Percentiles rank a stretch among this genome's conserved stretches.
Conservation (phyloP, 2,888 invertebrate species). For the Caenorhabditis wallacei region DNA sequence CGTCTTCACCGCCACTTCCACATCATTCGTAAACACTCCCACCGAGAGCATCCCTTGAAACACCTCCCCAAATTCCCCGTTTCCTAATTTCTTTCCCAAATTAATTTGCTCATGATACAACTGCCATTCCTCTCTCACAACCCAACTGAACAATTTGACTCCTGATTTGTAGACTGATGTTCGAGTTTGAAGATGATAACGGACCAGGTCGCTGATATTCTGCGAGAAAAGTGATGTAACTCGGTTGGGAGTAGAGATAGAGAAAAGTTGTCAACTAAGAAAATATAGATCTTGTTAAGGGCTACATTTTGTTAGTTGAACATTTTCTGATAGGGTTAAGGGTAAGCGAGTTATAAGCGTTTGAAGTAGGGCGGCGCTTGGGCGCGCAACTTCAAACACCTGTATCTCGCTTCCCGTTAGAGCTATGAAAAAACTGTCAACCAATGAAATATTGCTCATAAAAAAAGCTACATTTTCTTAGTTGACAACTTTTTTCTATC, state of each 20-base stretch:
- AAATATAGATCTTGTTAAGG: no score
- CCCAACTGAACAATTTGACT: constrained; percentile 54
- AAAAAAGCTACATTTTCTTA: no score
- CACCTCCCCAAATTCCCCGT: constrained; percentile 77
- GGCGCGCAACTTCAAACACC: no score
- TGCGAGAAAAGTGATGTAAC: constrained; percentile 34
- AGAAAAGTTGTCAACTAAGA: not conserved
- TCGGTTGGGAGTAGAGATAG: not conserved
- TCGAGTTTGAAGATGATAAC: constrained; percentile 68
- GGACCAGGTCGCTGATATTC: constrained; percentile 72
- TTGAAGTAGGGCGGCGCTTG: no score
- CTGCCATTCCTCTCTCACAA: constrained; percentile 73
- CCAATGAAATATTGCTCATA: no score
- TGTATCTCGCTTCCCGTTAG: no score
- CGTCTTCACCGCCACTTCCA: constrained; percentile 75
- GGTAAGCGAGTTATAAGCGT: no score
- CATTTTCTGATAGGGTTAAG: no score
- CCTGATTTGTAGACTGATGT: constrained; percentile 64
- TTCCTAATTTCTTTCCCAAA: constrained; percentile 70
- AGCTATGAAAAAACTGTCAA: not conserved
- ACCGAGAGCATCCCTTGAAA: constrained; percentile 65
- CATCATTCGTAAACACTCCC: constrained; percentile 71
- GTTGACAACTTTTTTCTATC: no score
- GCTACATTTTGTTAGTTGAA: no score
- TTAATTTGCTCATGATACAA: constrained; percentile 75